Conservation (phyloP, 2,113 vertebrate species). For the Propithecus coquereli region DNA sequence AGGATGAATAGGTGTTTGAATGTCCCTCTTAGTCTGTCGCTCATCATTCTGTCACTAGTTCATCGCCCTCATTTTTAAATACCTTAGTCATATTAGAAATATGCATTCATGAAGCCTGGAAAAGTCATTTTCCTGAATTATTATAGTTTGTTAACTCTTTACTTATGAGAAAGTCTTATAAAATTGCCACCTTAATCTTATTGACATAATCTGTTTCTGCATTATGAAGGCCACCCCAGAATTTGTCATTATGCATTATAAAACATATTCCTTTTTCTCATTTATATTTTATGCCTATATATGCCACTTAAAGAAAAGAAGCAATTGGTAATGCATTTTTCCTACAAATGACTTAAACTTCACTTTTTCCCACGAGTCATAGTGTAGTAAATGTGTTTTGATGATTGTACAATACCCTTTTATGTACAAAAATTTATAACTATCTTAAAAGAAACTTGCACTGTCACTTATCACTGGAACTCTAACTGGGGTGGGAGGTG, state of each 20-base stretch:
- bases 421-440: neutral
- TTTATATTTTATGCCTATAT: neutral
- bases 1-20: neutral
- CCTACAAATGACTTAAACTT: neutral
- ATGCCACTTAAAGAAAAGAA: neutral
- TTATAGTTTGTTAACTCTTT: neutral
- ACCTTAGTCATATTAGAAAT: neutral
- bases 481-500: neutral
- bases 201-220: neutral
- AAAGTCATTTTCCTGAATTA: neutral
- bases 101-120: neutral
- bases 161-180: neutral
- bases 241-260: neutral
- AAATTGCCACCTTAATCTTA: neutral
- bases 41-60: neutral
- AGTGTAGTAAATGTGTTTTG: neutral
- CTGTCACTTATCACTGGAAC: neutral
- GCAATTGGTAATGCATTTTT: neutral
- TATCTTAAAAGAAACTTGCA: neutral
- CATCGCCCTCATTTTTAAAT: neutral
- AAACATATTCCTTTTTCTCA: neutral
- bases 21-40: neutral
- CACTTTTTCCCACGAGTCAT: neutral
- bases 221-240: neutral
- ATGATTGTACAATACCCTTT: neutral